Base-by-base conservation (phyloP, 2,888 invertebrate species). In the Acanthococcus lagerstroemiae region DNA sequence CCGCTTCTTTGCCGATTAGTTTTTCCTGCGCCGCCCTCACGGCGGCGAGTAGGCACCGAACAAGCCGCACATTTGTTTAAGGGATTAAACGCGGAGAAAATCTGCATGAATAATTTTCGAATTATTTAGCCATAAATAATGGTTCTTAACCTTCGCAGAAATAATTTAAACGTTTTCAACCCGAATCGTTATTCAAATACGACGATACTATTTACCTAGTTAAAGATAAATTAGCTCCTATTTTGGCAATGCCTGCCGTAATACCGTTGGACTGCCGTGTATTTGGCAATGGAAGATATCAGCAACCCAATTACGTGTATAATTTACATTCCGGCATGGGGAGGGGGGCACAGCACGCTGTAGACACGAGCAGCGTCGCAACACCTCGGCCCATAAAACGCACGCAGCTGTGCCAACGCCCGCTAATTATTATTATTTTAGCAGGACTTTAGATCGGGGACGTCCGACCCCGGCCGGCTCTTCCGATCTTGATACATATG, bases 61-160 rank as follows among this genome's bases (percentile, higher is more conserved):
- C 15, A 45, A 45, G 46, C 46, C 46, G 19, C 46, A 45, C 46
- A 45, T 45, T 45, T 45, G 46, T 45, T 45, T 5, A 19, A 5
- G 4, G 46, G 46, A 19, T 17, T 45, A 17, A 45, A 45, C 15
- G 19, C 46, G 46, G 46, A 45, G 19, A 22, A 60, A 60, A 60
- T 60, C 60, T 50, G 45, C 45, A 46, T 27, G 48, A 60, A 60
- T 60, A 60, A 60, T 60, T 60, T 60, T 60, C 60, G 50, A 60
- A 60, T 60, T 60, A 60, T 60, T 60, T 60, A 60, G 25, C 60
- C 60, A 48, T 60, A 60, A 60, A 60, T 60, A 60, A 60, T 48
- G 12, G 60, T 46, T 45, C 60, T 60, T 46, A 45, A 60, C 60
- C 60, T 60, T 60, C 45, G 46, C 48, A 26, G n/a, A 46, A 26